A percentile compares a stretch with the other conserved stretches of the same genome.
Conservation (phyloP, 1,140 invertebrate genomes). For the Zaprionus capensis region DNA sequence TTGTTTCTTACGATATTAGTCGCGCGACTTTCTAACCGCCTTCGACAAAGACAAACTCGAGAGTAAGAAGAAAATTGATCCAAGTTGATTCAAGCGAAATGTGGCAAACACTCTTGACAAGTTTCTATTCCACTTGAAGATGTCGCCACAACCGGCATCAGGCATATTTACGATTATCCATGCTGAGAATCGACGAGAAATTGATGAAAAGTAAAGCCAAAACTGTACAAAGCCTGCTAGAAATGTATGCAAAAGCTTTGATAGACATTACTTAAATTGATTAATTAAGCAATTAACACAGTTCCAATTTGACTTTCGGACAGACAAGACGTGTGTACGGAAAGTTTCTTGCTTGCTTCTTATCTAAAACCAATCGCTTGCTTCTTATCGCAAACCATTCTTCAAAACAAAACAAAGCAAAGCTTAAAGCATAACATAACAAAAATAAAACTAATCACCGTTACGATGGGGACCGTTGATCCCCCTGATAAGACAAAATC, state of each 20-base stretch:
- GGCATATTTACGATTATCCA: neutral
- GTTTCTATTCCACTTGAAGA: neutral
- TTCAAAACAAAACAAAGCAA: no score
- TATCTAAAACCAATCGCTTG: no score
- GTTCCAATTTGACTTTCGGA: no score
- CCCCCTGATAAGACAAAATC: no score
- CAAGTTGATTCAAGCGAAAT: neutral
- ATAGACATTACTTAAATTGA: neutral
- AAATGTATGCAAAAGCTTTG: neutral
- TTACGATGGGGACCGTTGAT: no score
- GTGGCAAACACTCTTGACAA: slow-evolving; percentile 2
- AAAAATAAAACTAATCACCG: no score
- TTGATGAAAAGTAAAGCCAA: neutral
- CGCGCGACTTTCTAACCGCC: slow-evolving; percentile 8
- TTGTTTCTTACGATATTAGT: slow-evolving; percentile 8
- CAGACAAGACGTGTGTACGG: no score
- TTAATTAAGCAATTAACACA: slow-evolving; percentile 11
- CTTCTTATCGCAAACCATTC: no score
- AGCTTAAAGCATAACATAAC: no score
- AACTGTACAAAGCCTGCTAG: neutral
- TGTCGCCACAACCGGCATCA: neutral
- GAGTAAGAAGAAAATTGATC: neutral
- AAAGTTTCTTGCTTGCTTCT: no score
- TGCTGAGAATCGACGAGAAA: neutral
- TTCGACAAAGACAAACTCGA: neutral